Base-by-base conservation (phyloP, 2,797 vertebrate species). In the Peromyscus eremicus region DNA sequence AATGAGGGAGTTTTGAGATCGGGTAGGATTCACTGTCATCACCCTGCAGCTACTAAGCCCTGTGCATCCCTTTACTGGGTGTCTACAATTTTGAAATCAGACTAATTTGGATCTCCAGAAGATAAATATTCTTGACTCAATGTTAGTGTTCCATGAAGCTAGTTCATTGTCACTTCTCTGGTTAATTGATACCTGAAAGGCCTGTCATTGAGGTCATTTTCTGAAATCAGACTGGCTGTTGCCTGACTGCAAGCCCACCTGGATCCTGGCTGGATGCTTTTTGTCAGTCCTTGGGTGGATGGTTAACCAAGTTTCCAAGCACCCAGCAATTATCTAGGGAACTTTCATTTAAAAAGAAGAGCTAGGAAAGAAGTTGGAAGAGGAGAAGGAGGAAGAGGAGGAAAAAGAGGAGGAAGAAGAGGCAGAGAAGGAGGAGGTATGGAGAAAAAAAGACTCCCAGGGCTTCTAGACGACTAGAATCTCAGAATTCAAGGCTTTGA, bases 61-160 rank as follows among this genome's bases (percentile, higher is more conserved):
- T 3, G 1, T 2, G 12, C 43, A 23, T 57, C 71, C 81, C 81
- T 83, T 91, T 32, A 11, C 49, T 66, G 14, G 17, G 12, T 71
- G 16, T 82, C 60, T 71, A 68, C 5, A 19, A n/a, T 85, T 57
- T 27, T 88, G 73, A 19, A 79, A 60, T 86, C 66, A 79, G 81
- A 75, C 43, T 93, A 92, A 73, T 27, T 4, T 89, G 70, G n/a
- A 80, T 90, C 40, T 46, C 52, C 71, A 93, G 57, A 84, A 52
- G 60, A 90, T 75, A 81, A 82, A 32, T 71, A 60, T 52, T 71
- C 68, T 71, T 94, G 21, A 71, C 40, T 92, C 68, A 60, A n/a
- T 34, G 17, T 70, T 84, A 92, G 55, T 66, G 25, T 75, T 77
- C 7, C 17, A 17, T 16, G 17, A 77, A 81, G 52, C 14, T 55